Evolutionary conservation across 1,140 invertebrate genomes (phyloP).

Genomic region (Dufourea novaeangliae): DNA sequence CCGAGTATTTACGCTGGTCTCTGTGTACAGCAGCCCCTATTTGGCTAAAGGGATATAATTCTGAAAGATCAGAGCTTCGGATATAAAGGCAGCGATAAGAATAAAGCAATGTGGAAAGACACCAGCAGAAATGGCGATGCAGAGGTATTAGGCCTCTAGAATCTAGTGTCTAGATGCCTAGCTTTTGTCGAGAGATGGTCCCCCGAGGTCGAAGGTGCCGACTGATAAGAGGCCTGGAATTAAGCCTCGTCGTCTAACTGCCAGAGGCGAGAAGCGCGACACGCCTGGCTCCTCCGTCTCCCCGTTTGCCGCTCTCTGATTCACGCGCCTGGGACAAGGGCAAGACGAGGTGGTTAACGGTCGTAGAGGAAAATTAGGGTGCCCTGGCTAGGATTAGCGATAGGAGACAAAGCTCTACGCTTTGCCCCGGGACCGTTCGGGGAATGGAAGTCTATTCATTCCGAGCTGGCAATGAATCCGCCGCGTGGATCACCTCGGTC

Average conservation of each 20-base stretch:
- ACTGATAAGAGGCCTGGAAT: conserved; percentile 62
- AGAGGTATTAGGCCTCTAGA: neutral
- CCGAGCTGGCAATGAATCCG: conserved; percentile 13
- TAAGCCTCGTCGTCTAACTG: conserved; percentile 50
- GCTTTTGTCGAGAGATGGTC: conserved; percentile 6
- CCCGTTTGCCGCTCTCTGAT: neutral
- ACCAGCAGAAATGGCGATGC: conserved; percentile 6
- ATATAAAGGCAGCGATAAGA: too few species aligned
- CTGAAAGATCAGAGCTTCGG: too few species aligned
- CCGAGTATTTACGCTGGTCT: too few species aligned
- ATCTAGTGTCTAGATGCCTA: too few species aligned
- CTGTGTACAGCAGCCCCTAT: too few species aligned
- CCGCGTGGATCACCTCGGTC: conserved; percentile 7
- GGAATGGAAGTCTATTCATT: conserved; percentile 48
- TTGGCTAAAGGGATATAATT: too few species aligned
- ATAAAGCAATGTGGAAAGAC: too few species aligned
- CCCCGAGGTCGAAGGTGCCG: conserved; percentile 57
- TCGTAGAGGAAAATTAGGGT: conserved; percentile 60
- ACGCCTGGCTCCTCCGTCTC: neutral
- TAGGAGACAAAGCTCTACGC: conserved; percentile 43
- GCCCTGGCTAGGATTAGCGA: conserved; percentile 50
- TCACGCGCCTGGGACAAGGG: conserved; percentile 4
- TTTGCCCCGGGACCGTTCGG: neutral
- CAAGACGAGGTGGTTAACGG: conserved; percentile 55
- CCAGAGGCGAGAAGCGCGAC: conserved; percentile 39